These are phyloP conservation scores for Eurosta solidaginis DNA, from an alignment of 1,140 invertebrate species.

Conservation along the genomic window DNA sequence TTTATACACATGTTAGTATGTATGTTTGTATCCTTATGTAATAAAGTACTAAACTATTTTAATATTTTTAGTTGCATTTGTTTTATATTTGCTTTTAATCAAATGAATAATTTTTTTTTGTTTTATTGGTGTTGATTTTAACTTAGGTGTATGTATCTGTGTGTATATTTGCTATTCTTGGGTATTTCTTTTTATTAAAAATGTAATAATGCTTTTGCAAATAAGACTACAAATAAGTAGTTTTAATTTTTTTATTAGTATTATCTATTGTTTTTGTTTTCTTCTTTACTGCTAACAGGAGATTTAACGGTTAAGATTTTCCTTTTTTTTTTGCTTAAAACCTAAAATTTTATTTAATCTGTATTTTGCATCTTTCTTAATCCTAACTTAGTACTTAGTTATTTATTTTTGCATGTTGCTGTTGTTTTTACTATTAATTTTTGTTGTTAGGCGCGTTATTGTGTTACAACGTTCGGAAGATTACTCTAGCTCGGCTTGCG, in stretches of 20 bases:
- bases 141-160: not conserved
- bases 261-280: not conserved
- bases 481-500: too few species aligned
- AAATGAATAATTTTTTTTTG: not conserved
- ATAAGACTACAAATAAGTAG: constrained; percentile 8
- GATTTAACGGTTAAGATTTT: constrained; percentile 1
- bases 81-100: not conserved
- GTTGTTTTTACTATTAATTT: not conserved
- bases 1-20: not conserved
- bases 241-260: not conserved
- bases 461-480: too few species aligned
- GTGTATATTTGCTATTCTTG: constrained; percentile 7
- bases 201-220: constrained; percentile 8
- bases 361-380: too few species aligned
- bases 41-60: not conserved
- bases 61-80: not conserved
- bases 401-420: not conserved
- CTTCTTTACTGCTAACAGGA: not conserved
- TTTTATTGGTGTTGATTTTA: not conserved
- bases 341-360: not conserved
- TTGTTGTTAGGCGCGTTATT: too few species aligned
- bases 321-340: not conserved
- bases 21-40: not conserved
- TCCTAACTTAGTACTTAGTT: too few species aligned
- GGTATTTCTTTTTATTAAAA: not conserved